phyloP scores from a whole-genome alignment of 2,797 vertebrate genomes.

The Danio aesculapii region DNA sequence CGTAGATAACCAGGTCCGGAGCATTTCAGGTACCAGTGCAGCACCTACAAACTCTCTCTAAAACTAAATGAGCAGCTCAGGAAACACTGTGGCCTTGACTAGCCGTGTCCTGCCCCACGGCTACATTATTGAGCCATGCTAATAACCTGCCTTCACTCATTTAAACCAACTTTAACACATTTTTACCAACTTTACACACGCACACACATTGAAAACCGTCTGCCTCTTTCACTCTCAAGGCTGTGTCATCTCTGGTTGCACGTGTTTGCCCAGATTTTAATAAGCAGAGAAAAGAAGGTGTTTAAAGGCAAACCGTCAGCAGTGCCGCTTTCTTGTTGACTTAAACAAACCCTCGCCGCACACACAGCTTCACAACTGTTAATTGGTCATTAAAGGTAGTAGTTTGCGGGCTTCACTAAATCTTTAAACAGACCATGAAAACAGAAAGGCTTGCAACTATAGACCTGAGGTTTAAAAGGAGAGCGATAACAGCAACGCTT shows the following conservation, averaged over 20 bases:
- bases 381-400: conserved; percentile 87
- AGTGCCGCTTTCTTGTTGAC: conserved; percentile 73
- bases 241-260: conserved; percentile 61
- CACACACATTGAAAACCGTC: conserved; percentile 61
- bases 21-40: conserved; percentile 71
- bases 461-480: conserved; percentile 63
- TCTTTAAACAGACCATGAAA: conserved; percentile 85
- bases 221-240: conserved; percentile 64
- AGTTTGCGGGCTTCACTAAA: conserved; percentile 81
- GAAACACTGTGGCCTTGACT: conserved; percentile 80
- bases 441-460: conserved; percentile 74
- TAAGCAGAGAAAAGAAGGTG: conserved; percentile 72
- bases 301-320: conserved; percentile 53
- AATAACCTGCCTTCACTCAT: conserved; percentile 79
- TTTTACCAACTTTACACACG: conserved; percentile 64
- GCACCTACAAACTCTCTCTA: conserved; percentile 69
- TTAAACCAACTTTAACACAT: conserved; percentile 76
- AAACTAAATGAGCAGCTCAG: conserved; percentile 76
- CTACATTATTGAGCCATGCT: conserved; percentile 84
- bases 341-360: conserved; percentile 77
- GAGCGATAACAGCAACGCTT: conserved; percentile 70
- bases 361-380: conserved; percentile 78
- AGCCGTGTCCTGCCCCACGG: conserved; percentile 77
- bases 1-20: conserved; percentile 64
- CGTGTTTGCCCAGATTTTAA: conserved; percentile 74